phyloP scores from a whole-genome alignment of 2,797 vertebrate species.

The Tragopan temminckii region DNA sequence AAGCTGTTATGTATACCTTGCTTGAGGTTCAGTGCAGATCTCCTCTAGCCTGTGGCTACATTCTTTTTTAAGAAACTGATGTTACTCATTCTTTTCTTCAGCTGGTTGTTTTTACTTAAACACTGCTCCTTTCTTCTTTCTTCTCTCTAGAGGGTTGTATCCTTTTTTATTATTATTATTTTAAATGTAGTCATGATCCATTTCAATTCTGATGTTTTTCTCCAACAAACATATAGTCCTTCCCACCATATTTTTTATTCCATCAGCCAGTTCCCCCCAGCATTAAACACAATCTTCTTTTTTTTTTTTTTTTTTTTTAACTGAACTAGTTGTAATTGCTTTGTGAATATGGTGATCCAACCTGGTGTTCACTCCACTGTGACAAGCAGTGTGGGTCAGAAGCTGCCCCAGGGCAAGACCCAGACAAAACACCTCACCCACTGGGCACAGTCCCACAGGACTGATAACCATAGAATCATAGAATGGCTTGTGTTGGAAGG shows the following conservation, averaged over 20 bases:
- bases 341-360: not conserved
- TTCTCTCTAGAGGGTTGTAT: not conserved
- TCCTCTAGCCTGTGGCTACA: not conserved
- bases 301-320: not conserved
- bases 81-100: not conserved
- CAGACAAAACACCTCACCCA: not conserved
- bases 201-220: not conserved
- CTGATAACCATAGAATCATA: not conserved
- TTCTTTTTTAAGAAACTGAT: not conserved
- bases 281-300: not conserved
- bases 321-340: not conserved
- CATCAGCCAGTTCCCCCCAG: fast-evolving
- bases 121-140: not conserved
- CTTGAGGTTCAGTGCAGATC: not conserved
- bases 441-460: not conserved
- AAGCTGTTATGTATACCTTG: not conserved
- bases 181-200: not conserved
- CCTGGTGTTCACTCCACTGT: not conserved
- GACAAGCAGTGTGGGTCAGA: not conserved
- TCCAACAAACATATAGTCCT: not conserved
- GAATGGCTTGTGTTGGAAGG: too few species aligned
- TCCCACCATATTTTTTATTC: not conserved
- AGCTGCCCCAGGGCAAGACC: not conserved
- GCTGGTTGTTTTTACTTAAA: not conserved
- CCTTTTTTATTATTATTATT: not conserved